Evolutionary conservation across 2,888 invertebrate genomes (phyloP).

Genomic region (Nebria salina): DNA sequence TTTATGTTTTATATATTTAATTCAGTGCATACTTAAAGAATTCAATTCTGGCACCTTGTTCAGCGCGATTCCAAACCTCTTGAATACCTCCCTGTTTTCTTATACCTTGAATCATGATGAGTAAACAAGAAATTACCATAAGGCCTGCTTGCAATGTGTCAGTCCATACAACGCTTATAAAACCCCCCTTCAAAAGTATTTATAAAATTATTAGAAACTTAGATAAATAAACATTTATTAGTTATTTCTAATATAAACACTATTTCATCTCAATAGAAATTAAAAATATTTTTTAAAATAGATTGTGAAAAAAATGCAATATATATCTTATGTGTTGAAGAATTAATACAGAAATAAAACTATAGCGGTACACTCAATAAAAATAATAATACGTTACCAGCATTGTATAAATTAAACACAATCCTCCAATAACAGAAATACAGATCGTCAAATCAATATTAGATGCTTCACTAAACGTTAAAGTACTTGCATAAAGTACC

Average conservation of each 20-base stretch:
- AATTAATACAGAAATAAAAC: background rate
- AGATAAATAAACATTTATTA: no score
- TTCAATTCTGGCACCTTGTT: background rate
- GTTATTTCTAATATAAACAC: no score
- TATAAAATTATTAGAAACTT: no score
- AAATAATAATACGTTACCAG: conserved; percentile 19
- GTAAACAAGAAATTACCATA: conserved; percentile 6
- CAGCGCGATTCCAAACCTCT: conserved; percentile 8
- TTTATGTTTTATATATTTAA: no score
- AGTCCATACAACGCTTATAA: conserved; percentile 10
- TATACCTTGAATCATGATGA: background rate
- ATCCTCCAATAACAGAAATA: conserved; percentile 30
- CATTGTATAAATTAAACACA: conserved; percentile 32
- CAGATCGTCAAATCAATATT: conserved; percentile 22
- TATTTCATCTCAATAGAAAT: no score
- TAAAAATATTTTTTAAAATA: no score
- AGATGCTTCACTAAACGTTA: conserved; percentile 24
- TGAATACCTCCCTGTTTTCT: conserved; percentile 3
- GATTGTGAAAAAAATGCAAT: no score
- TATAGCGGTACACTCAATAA: no score
- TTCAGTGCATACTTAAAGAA: conserved; percentile 1
- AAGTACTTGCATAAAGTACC: conserved; percentile 25
- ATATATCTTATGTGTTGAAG: background rate
- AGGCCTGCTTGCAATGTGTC: conserved; percentile 7
- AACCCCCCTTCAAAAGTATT: background rate